Percentiles rank a stretch among this genome's conserved stretches.
phyloP scores from a whole-genome alignment of 2,888 invertebrate genomes.

The Diogma glabrata region DNA sequence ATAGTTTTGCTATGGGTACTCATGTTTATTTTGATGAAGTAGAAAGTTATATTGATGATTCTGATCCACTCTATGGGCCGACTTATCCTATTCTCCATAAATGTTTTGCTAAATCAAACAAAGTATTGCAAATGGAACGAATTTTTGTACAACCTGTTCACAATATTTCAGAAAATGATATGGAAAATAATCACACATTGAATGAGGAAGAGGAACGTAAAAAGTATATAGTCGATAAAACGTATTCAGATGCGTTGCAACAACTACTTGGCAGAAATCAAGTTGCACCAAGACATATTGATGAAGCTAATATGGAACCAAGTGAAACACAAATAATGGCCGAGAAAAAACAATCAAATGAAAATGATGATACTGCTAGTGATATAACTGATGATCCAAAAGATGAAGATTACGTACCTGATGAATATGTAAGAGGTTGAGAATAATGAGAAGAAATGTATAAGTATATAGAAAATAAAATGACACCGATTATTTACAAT shows the following conservation, averaged over 20 bases:
- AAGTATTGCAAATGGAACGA: slow-evolving; percentile 53
- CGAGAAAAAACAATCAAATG: not conserved
- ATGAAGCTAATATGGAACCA: not conserved
- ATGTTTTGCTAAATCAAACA: slow-evolving; percentile 51
- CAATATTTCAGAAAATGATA: slow-evolving; percentile 21
- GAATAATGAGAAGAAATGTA: too few species aligned
- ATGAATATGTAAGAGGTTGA: too few species aligned
- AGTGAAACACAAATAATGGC: not conserved
- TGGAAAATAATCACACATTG: slow-evolving; percentile 7
- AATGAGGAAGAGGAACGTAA: slow-evolving; percentile 15
- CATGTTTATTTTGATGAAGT: slow-evolving; percentile 61
- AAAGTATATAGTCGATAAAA: slow-evolving; percentile 23
- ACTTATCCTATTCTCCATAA: slow-evolving; percentile 44
- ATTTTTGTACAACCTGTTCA: slow-evolving; percentile 44
- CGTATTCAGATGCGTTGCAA: slow-evolving; percentile 31
- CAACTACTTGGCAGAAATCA: slow-evolving; percentile 22
- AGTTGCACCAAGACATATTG: slow-evolving; percentile 16
- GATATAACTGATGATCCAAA: slow-evolving; percentile 3
- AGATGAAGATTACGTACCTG: slow-evolving; percentile 7
- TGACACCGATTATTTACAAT: too few species aligned
- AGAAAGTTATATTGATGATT: slow-evolving; percentile 32
- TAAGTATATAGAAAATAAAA: too few species aligned
- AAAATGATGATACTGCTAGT: not conserved
- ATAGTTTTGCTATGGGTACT: slow-evolving; percentile 57
- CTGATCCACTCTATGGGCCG: slow-evolving; percentile 45